phyloP scores from a whole-genome alignment of 1,140 invertebrate genomes.

The Heterodera schachtii region DNA sequence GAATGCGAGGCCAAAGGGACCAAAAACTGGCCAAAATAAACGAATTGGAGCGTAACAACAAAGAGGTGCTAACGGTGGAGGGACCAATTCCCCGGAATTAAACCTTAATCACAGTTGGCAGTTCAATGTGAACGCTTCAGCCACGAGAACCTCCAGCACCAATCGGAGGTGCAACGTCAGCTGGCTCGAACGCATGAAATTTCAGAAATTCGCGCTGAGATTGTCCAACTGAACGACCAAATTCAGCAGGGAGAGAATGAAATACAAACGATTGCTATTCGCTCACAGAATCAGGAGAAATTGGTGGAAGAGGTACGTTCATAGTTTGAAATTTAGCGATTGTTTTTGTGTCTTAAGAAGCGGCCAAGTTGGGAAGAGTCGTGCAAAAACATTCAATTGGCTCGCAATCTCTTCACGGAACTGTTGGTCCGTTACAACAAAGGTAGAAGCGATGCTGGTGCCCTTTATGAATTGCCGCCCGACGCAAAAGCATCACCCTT shows the following conservation, averaged over 20 bases:
- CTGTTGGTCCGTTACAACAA: constrained; percentile 24
- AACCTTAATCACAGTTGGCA: constrained; percentile 40
- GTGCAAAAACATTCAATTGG: constrained; percentile 18
- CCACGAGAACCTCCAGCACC: constrained; percentile 52
- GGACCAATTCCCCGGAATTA: constrained; percentile 16
- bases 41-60: constrained; percentile 74
- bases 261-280: constrained; percentile 12
- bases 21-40: constrained; percentile 85
- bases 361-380: constrained; percentile 34
- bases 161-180: constrained; percentile 47
- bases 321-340: too few species aligned
- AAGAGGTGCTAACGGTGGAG: constrained; percentile 45
- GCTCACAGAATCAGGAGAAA: constrained; percentile 49
- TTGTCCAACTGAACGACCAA: constrained; percentile 37
- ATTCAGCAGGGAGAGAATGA: constrained; percentile 41
- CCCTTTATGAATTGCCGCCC: constrained; percentile 13
- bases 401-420: constrained; percentile 32
- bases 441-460: constrained; percentile 16
- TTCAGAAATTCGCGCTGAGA: constrained; percentile 32
- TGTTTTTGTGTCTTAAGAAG: constrained; percentile 27
- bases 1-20: constrained; percentile 84
- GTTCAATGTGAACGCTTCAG: constrained; percentile 52
- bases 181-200: constrained; percentile 49
- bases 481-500: neutral
- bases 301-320: constrained; percentile 46